A percentile compares a stretch with the other conserved stretches of the same genome.
Conservation (phyloP, 1,140 invertebrate genomes). For the Zaprionus camerounensis region DNA sequence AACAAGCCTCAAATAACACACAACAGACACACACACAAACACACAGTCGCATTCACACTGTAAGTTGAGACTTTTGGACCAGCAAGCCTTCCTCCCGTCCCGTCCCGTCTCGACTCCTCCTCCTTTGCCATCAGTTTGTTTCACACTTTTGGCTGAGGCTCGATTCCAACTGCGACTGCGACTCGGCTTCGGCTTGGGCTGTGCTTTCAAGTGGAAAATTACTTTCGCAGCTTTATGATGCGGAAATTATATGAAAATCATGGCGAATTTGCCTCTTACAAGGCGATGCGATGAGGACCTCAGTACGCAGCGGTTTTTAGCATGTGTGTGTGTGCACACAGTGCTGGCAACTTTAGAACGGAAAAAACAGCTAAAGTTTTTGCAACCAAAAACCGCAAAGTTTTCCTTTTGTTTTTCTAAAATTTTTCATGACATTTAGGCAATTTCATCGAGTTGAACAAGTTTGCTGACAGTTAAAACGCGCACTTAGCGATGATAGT, state of each 20-base stretch:
- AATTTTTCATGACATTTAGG: conserved; percentile 1
- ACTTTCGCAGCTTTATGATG: conserved; percentile 84
- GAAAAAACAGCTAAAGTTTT: conserved; percentile 9
- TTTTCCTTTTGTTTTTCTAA: background rate
- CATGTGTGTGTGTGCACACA: background rate
- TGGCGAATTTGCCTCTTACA: conserved; percentile 79
- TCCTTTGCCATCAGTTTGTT: conserved; percentile 13
- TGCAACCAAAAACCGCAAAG: background rate
- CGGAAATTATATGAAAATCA: conserved; percentile 84
- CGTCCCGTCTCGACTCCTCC: background rate
- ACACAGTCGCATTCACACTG: conserved; percentile 31
- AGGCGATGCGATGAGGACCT: conserved; percentile 48
- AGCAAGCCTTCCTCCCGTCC: background rate
- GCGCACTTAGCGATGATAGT: conserved; percentile 9
- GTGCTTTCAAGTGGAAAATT: conserved; percentile 84
- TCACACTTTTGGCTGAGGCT: conserved; percentile 39
- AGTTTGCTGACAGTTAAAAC: background rate
- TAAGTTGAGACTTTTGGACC: conserved; percentile 37
- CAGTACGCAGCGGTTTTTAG: background rate
- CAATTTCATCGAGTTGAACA: conserved; percentile 4
- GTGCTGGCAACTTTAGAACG: conserved; percentile 4
- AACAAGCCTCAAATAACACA: conserved; percentile 59
- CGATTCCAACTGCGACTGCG: conserved; percentile 3
- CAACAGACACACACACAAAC: conserved; percentile 28
- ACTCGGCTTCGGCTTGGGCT: conserved; percentile 41